Percentiles rank a stretch among this genome's conserved stretches.
Conservation (phyloP, 37 sponge, comb jelly and placozoan genomes). For the Beroe ovata region DNA sequence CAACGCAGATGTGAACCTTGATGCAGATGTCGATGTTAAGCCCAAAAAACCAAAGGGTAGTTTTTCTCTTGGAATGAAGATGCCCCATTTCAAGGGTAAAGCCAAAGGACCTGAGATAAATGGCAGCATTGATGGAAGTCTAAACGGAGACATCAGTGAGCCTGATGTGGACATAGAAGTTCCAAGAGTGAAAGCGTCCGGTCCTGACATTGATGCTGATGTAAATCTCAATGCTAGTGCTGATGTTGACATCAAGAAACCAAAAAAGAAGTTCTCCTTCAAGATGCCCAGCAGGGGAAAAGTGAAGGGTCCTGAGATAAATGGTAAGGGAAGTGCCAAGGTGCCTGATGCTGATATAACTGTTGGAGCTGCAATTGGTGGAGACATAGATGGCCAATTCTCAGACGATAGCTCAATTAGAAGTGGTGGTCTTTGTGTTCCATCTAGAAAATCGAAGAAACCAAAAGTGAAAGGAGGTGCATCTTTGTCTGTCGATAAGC, state of each 20-base stretch:
- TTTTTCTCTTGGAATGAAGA: background rate
- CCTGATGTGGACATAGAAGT: background rate
- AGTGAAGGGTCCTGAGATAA: background rate
- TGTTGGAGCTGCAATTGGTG: constrained; percentile 37
- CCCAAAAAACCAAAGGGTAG: background rate
- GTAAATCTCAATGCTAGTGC: constrained; percentile 25
- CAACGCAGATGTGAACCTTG: background rate
- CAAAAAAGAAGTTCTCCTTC: background rate
- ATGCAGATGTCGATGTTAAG: background rate
- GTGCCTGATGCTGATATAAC: constrained; percentile 5
- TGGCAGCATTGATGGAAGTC: background rate
- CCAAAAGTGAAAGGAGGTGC: constrained; percentile 14
- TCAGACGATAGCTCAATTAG: background rate
- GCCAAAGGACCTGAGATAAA: constrained; percentile 38
- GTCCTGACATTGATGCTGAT: constrained; percentile 21
- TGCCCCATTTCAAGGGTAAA: background rate
- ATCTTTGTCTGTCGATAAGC: background rate
- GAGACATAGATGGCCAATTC: background rate
- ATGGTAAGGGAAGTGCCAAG: constrained; percentile 22
- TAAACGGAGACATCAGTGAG: background rate
- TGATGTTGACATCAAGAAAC: background rate
- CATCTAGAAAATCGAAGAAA: constrained; percentile 15
- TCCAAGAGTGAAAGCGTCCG: background rate
- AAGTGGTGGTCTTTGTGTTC: constrained; percentile 56
- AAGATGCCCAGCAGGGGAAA: background rate